Base-by-base conservation (phyloP, 2,797 vertebrate genomes). In the Valencia hispanica region DNA sequence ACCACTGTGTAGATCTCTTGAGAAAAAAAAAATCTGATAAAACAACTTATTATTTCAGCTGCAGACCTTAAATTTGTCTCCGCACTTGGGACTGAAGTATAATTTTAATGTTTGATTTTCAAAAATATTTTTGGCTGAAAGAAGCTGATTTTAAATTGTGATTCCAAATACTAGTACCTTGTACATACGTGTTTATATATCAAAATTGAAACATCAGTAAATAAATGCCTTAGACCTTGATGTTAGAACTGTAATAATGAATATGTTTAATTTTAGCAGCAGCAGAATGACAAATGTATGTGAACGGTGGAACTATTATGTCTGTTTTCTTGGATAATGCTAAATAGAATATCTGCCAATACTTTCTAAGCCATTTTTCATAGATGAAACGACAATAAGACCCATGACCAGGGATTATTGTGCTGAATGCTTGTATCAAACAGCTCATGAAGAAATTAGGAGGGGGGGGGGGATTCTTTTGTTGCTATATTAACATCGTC, bases 381-480 rank as follows among this genome's bases (percentile, higher is more conserved):
- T 34, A 41, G 12, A 48, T 70, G 8, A 69, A 14, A 27, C 65
- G 78, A 61, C 59, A 51, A 39, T n/a, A 73, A 61, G n/a, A 14
- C 41, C 47, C 20, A 20, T 34, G 51, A 61, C 47, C 20, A 39
- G 36, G 22, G 36, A 41, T n/a, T 72, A 10, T n/a, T 66, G 17
- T 30, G 51, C 36, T 53, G 34, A 70, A 70, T 34, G 30, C 48
- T 77, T 57, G 30, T 72, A 72, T 63, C 69, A 78, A 78, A 53
- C 61, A 65, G 57, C 61, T 39, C 20, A 36, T 39, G 0, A 65
- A 70, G 30, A 50, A 34, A 39, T 65, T 12, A 63, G 15, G 20
- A 50, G 34, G 18, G 3, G 18, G 17, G 10, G 9, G 4, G 11
- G 10, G 25, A 39, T 4, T 14, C 5, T 18, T 14, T 70, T 70